A percentile compares a stretch with the other conserved stretches of the same genome.
Evolutionary conservation across 2,888 invertebrate species (phyloP).

Genomic region (Agriotes lineatus): DNA sequence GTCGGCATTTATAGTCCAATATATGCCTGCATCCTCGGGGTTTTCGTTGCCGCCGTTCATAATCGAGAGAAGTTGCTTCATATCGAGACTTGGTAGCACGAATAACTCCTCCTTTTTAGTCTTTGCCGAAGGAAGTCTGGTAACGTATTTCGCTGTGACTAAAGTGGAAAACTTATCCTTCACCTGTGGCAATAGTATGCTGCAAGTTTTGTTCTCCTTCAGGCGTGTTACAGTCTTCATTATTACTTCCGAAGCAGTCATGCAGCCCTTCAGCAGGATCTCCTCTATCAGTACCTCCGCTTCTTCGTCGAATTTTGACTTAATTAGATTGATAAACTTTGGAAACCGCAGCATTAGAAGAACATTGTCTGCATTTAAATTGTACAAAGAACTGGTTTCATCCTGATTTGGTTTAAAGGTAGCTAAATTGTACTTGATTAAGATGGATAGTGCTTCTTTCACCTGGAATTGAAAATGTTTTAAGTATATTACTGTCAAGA

Average conservation of each 20-base stretch:
- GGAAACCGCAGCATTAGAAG: slow-evolving; percentile 82
- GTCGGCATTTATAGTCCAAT: slow-evolving; percentile 88
- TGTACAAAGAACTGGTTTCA: slow-evolving; percentile 79
- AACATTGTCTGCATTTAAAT: slow-evolving; percentile 76
- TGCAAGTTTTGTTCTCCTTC: slow-evolving; percentile 69
- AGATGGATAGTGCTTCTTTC: slow-evolving; percentile 79
- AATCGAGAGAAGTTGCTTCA: slow-evolving; percentile 68
- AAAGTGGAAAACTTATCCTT: slow-evolving; percentile 78
- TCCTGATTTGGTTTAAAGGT: slow-evolving; percentile 74
- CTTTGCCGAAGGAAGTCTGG: slow-evolving; percentile 68
- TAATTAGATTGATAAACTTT: slow-evolving; percentile 73
- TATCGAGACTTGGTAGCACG: slow-evolving; percentile 73
- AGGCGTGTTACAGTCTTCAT: slow-evolving; percentile 73
- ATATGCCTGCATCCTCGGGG: slow-evolving; percentile 68
- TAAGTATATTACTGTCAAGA: too few relatives aligned
- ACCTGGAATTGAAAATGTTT: slow-evolving; percentile 73
- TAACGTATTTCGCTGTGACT: slow-evolving; percentile 83
- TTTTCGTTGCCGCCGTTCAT: slow-evolving; percentile 63
- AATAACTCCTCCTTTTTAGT: slow-evolving; percentile 68
- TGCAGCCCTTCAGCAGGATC: slow-evolving; percentile 80
- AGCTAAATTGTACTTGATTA: slow-evolving; percentile 86
- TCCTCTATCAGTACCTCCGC: slow-evolving; percentile 88
- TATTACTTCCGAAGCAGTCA: slow-evolving; percentile 78
- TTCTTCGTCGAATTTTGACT: slow-evolving; percentile 81
- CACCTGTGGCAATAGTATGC: slow-evolving; percentile 68